These are phyloP conservation scores for Hirtodrosophila trivittata DNA, from an alignment of 2,888 invertebrate species.

Conservation along the genomic window DNA sequence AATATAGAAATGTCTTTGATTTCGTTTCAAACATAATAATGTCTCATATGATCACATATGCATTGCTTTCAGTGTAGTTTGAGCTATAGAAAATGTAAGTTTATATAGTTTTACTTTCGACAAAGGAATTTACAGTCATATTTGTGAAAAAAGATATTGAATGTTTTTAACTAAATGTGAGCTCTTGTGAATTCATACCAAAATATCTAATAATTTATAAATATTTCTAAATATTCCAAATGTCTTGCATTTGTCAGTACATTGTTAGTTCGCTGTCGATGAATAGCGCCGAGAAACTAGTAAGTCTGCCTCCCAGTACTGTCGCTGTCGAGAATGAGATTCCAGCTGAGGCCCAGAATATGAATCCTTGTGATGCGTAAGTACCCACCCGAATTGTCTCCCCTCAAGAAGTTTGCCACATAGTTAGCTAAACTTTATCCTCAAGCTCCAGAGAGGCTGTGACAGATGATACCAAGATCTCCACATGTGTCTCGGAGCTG, in stretches of 20 bases:
- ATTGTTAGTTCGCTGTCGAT: conserved; percentile 7
- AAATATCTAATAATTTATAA: neutral
- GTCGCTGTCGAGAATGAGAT: neutral
- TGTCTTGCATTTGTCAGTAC: conserved; percentile 63
- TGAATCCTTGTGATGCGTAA: too few relatives aligned
- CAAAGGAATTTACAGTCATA: too few relatives aligned
- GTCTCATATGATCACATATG: too few relatives aligned
- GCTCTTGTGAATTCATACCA: too few relatives aligned
- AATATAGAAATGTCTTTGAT: too few relatives aligned
- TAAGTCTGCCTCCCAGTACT: conserved; percentile 1
- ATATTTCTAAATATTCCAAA: conserved; percentile 13
- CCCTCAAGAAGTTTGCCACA: too few relatives aligned
- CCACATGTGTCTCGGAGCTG: conserved; percentile 72
- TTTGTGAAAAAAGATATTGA: neutral
- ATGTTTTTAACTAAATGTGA: neutral
- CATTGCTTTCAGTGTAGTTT: neutral
- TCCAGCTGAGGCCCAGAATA: neutral
- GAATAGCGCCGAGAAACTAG: neutral
- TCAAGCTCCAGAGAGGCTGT: conserved; percentile 6
- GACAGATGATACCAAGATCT: conserved; percentile 23
- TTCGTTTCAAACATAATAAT: too few relatives aligned
- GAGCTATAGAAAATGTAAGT: too few relatives aligned
- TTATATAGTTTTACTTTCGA: too few relatives aligned
- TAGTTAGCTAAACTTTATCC: too few relatives aligned
- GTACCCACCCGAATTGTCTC: too few relatives aligned